Percentiles rank a stretch among this genome's conserved stretches.
Evolutionary conservation across 2,113 vertebrate species (phyloP).

Genomic region (Cathartes aura): DNA sequence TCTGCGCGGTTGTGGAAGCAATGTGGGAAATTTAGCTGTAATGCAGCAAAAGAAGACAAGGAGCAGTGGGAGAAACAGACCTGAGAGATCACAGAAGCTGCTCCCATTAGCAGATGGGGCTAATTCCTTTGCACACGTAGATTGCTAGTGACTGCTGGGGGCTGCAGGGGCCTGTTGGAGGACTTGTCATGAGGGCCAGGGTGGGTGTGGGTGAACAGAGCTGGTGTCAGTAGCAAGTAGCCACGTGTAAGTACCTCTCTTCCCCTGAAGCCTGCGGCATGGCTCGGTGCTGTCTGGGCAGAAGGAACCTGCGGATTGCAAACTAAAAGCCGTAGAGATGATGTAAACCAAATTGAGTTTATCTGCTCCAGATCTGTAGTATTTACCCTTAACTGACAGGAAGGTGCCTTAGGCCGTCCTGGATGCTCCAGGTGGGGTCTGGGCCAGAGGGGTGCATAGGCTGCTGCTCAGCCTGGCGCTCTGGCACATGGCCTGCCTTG

Average conservation of each 20-base stretch:
- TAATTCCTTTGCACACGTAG: neutral
- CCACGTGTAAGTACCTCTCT: neutral
- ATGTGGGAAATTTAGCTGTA: neutral
- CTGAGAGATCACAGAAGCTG: neutral
- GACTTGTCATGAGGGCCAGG: neutral
- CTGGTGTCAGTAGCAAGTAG: accelerated
- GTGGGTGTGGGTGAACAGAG: neutral
- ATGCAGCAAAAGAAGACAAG: neutral
- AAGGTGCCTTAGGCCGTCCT: neutral
- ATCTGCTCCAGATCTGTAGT: neutral
- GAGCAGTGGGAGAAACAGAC: neutral
- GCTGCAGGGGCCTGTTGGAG: neutral
- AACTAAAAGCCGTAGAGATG: neutral
- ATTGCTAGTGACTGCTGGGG: neutral
- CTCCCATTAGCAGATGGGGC: neutral
- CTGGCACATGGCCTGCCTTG: neutral
- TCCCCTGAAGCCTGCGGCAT: neutral
- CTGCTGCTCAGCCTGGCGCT: neutral
- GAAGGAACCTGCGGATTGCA: neutral
- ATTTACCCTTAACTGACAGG: neutral
- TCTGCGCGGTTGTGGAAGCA: neutral
- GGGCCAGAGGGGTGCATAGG: neutral
- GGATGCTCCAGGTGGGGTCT: neutral
- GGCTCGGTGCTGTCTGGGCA: neutral
- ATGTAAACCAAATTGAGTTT: neutral